Evolutionary conservation across 2,888 invertebrate genomes (phyloP).

Genomic region (Lepidochrysops patricia): DNA sequence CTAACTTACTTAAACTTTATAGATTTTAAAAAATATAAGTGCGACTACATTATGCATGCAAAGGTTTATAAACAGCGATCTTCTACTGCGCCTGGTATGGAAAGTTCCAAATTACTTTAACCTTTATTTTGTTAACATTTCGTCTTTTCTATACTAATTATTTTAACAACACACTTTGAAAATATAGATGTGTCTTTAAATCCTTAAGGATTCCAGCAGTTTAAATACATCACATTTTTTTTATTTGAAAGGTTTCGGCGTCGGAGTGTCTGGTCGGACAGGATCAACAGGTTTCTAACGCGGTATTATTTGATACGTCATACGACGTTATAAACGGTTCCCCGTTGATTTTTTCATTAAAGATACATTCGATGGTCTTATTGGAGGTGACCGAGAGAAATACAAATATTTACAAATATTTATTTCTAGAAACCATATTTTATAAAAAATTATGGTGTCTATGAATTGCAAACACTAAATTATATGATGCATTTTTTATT

Average conservation of each 20-base stretch:
- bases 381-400: conserved; percentile 22
- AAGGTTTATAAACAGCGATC: too few species aligned
- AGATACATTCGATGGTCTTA: conserved; percentile 28
- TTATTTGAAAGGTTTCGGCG: conserved; percentile 26
- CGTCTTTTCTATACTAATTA: too few species aligned
- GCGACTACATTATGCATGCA: too few species aligned
- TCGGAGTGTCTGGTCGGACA: conserved; percentile 33
- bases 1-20: too few species aligned
- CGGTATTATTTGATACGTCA: conserved; percentile 33
- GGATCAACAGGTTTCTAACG: conserved; percentile 30
- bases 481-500: too few species aligned
- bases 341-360: conserved; percentile 37
- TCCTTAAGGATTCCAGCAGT: not conserved
- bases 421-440: not conserved
- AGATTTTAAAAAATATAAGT: too few species aligned
- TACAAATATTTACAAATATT: not conserved
- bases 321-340: conserved; percentile 34
- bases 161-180: too few species aligned
- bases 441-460: not conserved
- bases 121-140: too few species aligned
- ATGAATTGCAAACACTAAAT: too few species aligned
- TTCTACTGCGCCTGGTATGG: too few species aligned
- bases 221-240: not conserved
- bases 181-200: too few species aligned
- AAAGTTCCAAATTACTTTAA: too few species aligned